Evolutionary conservation across 2,888 invertebrate species (phyloP), one percentile per base, ranked within the genome.

Genomic region (Serripes groenlandicus): DNA sequence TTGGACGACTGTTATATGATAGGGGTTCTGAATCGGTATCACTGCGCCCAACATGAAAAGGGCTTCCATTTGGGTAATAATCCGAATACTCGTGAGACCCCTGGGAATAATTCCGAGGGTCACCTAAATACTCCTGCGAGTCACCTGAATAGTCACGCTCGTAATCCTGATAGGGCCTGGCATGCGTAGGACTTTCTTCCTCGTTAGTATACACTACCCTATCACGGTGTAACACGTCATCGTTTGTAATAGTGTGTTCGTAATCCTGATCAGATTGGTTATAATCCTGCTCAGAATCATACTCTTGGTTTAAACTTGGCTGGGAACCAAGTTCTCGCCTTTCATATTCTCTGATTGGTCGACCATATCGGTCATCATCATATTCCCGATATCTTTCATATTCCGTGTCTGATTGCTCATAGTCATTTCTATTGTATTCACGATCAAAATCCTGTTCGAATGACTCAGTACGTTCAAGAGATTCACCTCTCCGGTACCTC

Each of bases 1-100:
- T 92, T 35, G 98, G 98, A 94, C 97, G 96, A 95, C 98, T 98
- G 95, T 98, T 98, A 95, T 98, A 98, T 94, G 97, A 98, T 90
- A 98, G 96, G 66, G 95, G 95, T 78, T 95, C 95, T 0, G 94
- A 94, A 83, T 95, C 95, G 26, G 94, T 93, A 85, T 94, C 94
- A 88, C 93, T 93, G 23, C 93, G 89, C 56, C 91, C 90, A 28
- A 90, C 90, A 75, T 92, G 91, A 68, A 90, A 90, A 0, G 87
- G 84, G 68, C 81, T 83, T 23, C 82, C 85, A 28, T 85, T 85
- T 34, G 87, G 90, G 75, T 89, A 91, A 78, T 90, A 91, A 66
- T 91, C 89, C 28, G 83, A 75, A 42, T 73, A 56, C 32, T 70
- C 70, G 28, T 70, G 70, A n/a, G 70, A 77, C 35, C 72, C 81